Base-by-base conservation (phyloP, 2,888 invertebrate species). In the Rhorus exstirpatorius region DNA sequence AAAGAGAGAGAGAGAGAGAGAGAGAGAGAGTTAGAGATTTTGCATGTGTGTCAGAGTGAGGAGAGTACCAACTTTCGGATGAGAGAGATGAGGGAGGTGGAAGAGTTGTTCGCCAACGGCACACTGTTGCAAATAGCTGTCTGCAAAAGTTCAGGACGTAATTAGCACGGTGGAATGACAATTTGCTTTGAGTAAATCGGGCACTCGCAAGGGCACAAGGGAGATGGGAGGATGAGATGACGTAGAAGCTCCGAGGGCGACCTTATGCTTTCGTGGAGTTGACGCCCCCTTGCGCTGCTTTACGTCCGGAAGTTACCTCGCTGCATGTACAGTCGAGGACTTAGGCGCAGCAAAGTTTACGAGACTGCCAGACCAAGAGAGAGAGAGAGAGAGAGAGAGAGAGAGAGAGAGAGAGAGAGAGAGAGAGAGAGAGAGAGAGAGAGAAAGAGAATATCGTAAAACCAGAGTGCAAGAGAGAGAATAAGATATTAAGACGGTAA, bases 141-240 rank as follows among this genome's bases (percentile, higher is more conserved):
- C 75, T 67, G 75, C 68, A 72, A 83, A 84, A 85, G 81, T 84
- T 85, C 75, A 55, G 71, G 68, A 83, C 74, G 77, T 83, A 86
- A 86, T 86, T 86, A 85, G 68, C 79, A 76, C 65, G 63, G 60
- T 31, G 72, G 79, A 84, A 84, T 86, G 86, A 85, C 85, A 86
- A 85, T 86, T 85, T 84, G 74, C 85, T 85, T 85, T 83, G 83
- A 84, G 79, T 77, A 79, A 85, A 86, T 85, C 79, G 68, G 58
- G 63, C 35, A 24, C 35, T 31, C 14, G 46, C 60, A 31, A n/a
- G 67, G 68, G n/a, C 58, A 17, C 60, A 53, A 51, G 51, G 38
- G 55, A 53, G 53, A 41, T 0, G 44, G 14, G 41, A 41, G 35
- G 21, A 26, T 24, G 10, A 21, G 46, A 26, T n/a, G n/a, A n/a